These are phyloP conservation scores for Meteorus sp. DNA, from an alignment of 1,140 invertebrate species.

Conservation along the genomic window DNA sequence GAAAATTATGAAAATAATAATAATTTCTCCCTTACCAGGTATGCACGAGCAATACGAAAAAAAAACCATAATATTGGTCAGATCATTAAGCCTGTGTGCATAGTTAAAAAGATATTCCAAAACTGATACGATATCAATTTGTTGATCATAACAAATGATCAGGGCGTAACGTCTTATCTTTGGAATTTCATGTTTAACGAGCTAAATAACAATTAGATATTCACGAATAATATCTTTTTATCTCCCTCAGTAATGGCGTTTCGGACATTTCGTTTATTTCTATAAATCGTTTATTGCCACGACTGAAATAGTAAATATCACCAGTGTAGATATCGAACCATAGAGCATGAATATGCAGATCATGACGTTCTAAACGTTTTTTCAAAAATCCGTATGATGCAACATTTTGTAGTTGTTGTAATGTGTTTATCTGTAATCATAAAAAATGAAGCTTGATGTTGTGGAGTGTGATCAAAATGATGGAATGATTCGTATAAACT, in stretches of 20 bases:
- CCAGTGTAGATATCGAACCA: conserved; percentile 98
- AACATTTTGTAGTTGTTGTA: conserved; percentile 93
- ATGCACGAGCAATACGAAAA: no score
- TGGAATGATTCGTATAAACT: neutral
- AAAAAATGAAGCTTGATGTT: conserved; percentile 20
- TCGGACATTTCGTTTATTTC: conserved; percentile 82
- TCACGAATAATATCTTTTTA: conserved; percentile 78
- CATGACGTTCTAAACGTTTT: conserved; percentile 75
- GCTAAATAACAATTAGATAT: neutral
- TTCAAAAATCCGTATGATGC: conserved; percentile 93
- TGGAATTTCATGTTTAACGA: neutral
- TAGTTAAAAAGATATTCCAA: no score
- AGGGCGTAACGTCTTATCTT: no score
- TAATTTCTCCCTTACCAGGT: no score
- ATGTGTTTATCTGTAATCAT: conserved; percentile 76
- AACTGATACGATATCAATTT: no score
- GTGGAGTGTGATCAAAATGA: conserved; percentile 6
- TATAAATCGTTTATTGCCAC: conserved; percentile 79
- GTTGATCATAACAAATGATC: no score
- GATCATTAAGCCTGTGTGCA: no score
- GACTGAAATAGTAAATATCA: conserved; percentile 92
- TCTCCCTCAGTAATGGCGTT: conserved; percentile 73
- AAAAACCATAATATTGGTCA: no score
- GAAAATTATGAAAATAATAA: no score
- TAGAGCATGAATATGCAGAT: conserved; percentile 88